Conservation (phyloP, 2,113 vertebrate species). For the Eublepharis macularius region DNA sequence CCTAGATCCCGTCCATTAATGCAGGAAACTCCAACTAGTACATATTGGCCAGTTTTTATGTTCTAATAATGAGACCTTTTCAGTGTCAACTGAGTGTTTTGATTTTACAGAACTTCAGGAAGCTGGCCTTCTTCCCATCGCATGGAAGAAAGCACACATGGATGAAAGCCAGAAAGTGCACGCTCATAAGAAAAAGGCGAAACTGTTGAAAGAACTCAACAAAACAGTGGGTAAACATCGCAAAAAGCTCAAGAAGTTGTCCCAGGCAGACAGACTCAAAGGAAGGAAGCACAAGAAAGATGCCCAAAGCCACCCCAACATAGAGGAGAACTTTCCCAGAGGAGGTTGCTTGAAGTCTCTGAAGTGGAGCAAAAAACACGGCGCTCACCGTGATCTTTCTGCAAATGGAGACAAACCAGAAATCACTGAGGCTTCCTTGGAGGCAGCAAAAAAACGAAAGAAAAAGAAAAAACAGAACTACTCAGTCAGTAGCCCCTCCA, state of each 20-base stretch:
- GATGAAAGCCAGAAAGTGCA: background rate
- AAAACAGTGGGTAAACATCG: slow-evolving; percentile 7
- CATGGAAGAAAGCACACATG: background rate
- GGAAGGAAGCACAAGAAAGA: slow-evolving; percentile 31
- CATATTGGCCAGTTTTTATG: background rate
- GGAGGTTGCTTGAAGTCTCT: slow-evolving; percentile 21
- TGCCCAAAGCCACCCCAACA: fast-evolving
- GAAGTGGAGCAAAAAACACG: slow-evolving; percentile 20
- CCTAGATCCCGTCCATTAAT: background rate
- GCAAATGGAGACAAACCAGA: slow-evolving; percentile 10
- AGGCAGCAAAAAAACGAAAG: slow-evolving; percentile 47
- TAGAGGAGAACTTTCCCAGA: slow-evolving; percentile 68
- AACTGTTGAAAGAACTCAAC: slow-evolving; percentile 32
- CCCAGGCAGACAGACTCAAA: background rate
- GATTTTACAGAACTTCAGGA: slow-evolving; percentile 77
- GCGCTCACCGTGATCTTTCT: slow-evolving; percentile 5
- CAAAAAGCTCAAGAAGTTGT: slow-evolving; percentile 19
- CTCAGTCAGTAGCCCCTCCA: background rate
- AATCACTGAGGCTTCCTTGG: background rate
- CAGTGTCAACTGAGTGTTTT: slow-evolving; percentile 1
- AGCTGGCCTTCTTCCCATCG: slow-evolving; percentile 65
- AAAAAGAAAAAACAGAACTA: slow-evolving; percentile 50
- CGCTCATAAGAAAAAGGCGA: slow-evolving; percentile 46
- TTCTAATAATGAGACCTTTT: background rate
- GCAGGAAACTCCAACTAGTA: fast-evolving